Evolutionary conservation across 2,888 invertebrate genomes (phyloP).

Genomic region (Minunthozetes semirufus): DNA sequence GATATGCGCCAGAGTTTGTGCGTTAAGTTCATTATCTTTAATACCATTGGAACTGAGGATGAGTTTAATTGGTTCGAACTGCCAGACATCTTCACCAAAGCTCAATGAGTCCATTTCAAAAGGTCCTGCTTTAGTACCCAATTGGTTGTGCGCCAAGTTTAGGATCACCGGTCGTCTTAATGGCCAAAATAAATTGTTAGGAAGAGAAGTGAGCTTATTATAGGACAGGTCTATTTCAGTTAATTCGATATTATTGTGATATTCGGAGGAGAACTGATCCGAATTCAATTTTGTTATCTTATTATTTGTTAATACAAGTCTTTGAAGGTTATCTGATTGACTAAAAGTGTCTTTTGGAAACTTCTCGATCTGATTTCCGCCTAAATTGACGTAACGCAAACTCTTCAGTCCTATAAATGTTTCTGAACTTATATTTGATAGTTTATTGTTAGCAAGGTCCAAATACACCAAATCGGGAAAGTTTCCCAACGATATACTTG

Average conservation of each 20-base stretch:
- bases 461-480: constrained; percentile 21
- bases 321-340: background rate
- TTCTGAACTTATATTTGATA: background rate
- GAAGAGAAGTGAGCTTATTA: constrained; percentile 3
- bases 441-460: constrained; percentile 24
- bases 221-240: constrained; percentile 15
- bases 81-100: constrained; percentile 15
- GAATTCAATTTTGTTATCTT: constrained; percentile 5
- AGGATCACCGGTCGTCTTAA: constrained; percentile 19
- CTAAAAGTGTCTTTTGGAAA: constrained; percentile 23
- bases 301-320: constrained; percentile 29
- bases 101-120: background rate
- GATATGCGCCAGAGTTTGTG: background rate
- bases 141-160: constrained; percentile 25
- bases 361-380: background rate
- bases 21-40: background rate
- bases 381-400: constrained; percentile 14
- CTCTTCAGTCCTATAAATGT: constrained; percentile 27
- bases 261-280: constrained; percentile 30
- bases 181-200: constrained; percentile 21
- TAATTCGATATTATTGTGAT: constrained; percentile 30
- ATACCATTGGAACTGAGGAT: constrained; percentile 4
- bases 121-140: background rate
- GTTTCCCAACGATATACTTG: constrained; percentile 24
- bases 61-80: constrained; percentile 1